Percentiles rank a stretch among this genome's conserved stretches.
These are phyloP conservation scores for Caerostris extrusa DNA, from an alignment of 1,140 invertebrate genomes.

Conservation along the genomic window DNA sequence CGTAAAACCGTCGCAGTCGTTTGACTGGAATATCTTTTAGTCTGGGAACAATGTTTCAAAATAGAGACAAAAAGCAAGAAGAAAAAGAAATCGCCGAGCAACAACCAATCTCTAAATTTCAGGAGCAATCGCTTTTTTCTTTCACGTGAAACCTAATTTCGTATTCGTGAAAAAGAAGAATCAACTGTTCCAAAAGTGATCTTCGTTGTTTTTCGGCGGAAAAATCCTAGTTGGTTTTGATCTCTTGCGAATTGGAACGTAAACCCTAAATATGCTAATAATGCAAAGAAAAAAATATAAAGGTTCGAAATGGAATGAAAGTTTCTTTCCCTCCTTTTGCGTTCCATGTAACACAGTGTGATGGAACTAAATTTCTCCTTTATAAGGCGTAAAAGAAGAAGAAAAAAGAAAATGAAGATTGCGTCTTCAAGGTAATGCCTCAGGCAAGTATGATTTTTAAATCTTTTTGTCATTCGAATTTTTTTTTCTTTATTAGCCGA, in stretches of 20 bases:
- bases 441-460: neutral
- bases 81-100: neutral
- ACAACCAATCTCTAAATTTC: neutral
- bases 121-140: slow-evolving; percentile 18
- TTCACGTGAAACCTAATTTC: slow-evolving; percentile 5
- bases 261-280: slow-evolving; percentile 32
- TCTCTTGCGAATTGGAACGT: slow-evolving; percentile 27
- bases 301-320: neutral
- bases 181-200: slow-evolving; percentile 13
- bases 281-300: neutral
- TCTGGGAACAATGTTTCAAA: neutral
- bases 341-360: neutral
- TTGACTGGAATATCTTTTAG: neutral
- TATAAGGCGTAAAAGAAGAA: neutral
- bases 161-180: slow-evolving; percentile 30
- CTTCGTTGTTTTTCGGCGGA: neutral
- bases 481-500: slow-evolving; percentile 39
- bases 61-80: neutral
- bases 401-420: neutral
- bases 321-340: neutral
- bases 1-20: too few species aligned
- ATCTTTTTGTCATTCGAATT: neutral
- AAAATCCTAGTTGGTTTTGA: slow-evolving; percentile 16
- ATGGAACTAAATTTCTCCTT: slow-evolving; percentile 11
- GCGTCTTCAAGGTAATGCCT: slow-evolving; percentile 1